These are phyloP conservation scores for Megalops cyprinoides DNA, from an alignment of 2,797 vertebrate species.

Conservation along the genomic window DNA sequence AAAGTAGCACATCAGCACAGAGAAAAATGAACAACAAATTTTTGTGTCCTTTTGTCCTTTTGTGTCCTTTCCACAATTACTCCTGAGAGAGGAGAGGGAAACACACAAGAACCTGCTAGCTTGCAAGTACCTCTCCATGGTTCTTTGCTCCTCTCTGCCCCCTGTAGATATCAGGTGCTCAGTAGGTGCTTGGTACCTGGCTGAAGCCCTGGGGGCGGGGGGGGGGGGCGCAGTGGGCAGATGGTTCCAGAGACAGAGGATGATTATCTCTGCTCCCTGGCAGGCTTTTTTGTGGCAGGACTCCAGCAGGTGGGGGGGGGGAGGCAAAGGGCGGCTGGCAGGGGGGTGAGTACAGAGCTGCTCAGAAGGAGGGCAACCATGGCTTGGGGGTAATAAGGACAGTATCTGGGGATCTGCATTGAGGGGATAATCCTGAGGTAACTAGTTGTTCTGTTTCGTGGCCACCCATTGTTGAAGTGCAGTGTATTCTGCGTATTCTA, in stretches of 20 bases:
- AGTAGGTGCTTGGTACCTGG: conserved; percentile 69
- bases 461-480: conserved; percentile 3
- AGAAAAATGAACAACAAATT: too few species aligned
- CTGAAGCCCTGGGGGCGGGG: conserved; percentile 44
- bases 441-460: conserved; percentile 57
- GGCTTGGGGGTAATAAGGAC: conserved; percentile 43
- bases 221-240: conserved; percentile 63
- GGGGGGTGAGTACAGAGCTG: not conserved
- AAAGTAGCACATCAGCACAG: too few species aligned
- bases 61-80: too few species aligned
- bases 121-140: too few species aligned
- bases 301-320: conserved; percentile 36
- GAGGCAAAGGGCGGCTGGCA: not conserved
- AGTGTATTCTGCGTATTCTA: not conserved
- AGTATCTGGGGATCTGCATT: conserved; percentile 21
- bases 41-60: too few species aligned
- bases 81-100: too few species aligned
- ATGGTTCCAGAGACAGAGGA: conserved; percentile 63
- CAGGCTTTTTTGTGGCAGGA: conserved; percentile 44
- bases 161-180: conserved; percentile 63
- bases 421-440: conserved; percentile 43
- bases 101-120: too few species aligned
- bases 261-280: conserved; percentile 50
- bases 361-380: conserved; percentile 18
- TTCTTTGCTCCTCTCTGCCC: conserved; percentile 45